phyloP scores from a whole-genome alignment of 2,113 vertebrate genomes.

The Brachionichthys hirsutus region DNA sequence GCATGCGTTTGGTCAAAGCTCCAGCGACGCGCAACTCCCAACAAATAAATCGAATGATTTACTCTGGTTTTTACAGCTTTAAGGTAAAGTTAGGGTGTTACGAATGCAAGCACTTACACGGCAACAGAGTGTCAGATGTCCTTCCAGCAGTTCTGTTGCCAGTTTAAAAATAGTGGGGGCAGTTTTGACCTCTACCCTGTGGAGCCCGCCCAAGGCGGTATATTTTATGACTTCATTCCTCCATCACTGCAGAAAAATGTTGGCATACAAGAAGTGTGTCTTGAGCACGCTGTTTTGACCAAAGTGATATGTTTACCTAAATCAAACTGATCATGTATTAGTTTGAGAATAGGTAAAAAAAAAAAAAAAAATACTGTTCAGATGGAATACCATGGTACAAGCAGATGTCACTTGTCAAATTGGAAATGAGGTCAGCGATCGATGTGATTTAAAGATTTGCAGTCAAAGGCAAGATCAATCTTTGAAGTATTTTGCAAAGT shows the following conservation, averaged over 20 bases:
- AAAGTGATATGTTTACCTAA: too few species aligned
- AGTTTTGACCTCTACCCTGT: conserved; percentile 54
- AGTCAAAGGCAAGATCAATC: background rate
- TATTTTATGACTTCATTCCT: too few species aligned
- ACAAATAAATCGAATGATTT: too few species aligned
- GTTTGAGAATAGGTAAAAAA: background rate
- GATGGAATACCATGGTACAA: background rate
- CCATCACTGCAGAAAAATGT: too few species aligned
- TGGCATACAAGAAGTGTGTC: too few species aligned
- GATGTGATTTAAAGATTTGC: background rate
- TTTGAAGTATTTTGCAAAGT: background rate
- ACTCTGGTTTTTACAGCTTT: too few species aligned
- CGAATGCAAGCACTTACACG: conserved; percentile 24
- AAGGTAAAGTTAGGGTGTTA: too few species aligned
- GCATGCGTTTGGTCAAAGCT: background rate
- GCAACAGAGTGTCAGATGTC: conserved; percentile 69
- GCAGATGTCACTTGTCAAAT: background rate
- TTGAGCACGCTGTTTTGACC: too few species aligned
- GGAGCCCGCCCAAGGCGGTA: conserved; percentile 37
- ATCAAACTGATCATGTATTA: too few species aligned
- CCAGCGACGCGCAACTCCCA: background rate
- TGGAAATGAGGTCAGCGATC: too few species aligned
- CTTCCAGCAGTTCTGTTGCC: conserved; percentile 44
- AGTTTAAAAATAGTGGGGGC: conserved; percentile 67
- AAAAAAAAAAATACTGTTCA: background rate